These are phyloP conservation scores for Hirudo medicinalis DNA, from an alignment of 1,140 invertebrate species.

Conservation along the genomic window DNA sequence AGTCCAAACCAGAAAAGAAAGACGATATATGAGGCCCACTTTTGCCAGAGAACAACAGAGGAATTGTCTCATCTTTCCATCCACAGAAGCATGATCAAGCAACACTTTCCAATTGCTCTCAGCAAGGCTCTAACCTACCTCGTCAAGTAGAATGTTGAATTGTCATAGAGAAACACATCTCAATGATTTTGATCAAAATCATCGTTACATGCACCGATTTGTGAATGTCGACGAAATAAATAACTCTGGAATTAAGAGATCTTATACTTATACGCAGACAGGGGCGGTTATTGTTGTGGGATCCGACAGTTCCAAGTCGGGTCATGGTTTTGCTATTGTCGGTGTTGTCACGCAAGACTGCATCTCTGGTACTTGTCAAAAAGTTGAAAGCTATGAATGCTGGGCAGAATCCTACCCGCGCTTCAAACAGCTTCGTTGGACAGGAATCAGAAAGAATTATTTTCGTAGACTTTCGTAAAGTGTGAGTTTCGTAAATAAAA, in stretches of 20 bases:
- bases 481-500: neutral
- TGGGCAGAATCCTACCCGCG: neutral
- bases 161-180: neutral
- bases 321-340: too few species aligned
- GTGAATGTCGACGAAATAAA: neutral
- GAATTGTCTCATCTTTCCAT: neutral
- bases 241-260: too few species aligned
- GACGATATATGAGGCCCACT: slow-evolving; percentile 2
- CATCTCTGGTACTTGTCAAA: too few species aligned
- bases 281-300: too few species aligned
- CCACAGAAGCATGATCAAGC: neutral
- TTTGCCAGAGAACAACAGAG: neutral
- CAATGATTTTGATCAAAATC: neutral
- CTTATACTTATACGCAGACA: too few species aligned
- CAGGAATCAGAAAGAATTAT: neutral
- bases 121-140: neutral
- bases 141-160: neutral
- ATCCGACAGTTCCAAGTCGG: too few species aligned
- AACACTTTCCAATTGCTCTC: slow-evolving; percentile 7
- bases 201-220: neutral
- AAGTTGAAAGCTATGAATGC: neutral
- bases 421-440: neutral
- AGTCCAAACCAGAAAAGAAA: neutral
- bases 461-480: neutral
- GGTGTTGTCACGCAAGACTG: too few species aligned